Conservation (phyloP, 2,797 vertebrate species). For the Gymnothorax javanicus region DNA sequence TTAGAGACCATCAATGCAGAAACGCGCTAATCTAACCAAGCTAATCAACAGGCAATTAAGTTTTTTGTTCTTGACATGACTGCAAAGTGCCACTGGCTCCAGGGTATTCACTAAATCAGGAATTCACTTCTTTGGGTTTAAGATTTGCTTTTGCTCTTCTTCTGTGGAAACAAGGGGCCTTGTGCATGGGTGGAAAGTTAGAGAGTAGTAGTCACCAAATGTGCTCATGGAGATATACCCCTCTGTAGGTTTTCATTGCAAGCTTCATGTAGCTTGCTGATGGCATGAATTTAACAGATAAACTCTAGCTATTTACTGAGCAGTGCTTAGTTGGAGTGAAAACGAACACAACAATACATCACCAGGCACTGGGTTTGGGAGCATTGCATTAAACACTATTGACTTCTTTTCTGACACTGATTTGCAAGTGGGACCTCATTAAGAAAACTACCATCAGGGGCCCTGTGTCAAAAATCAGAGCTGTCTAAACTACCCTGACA, state of each 20-base stretch:
- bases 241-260: too few relatives aligned
- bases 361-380: too few relatives aligned
- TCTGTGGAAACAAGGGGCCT: neutral
- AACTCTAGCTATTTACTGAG: too few relatives aligned
- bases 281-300: neutral
- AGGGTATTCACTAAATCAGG: neutral
- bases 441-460: slow-evolving; percentile 54
- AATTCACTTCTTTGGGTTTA: neutral
- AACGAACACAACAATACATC: too few relatives aligned
- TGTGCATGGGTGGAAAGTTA: slow-evolving; percentile 39
- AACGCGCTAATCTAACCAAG: neutral
- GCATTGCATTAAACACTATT: slow-evolving; percentile 49
- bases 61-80: neutral
- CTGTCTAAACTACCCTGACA: slow-evolving; percentile 34
- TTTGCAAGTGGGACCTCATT: slow-evolving; percentile 38
- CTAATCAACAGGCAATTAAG: neutral
- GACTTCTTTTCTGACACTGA: slow-evolving; percentile 46
- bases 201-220: too few relatives aligned
- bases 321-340: too few relatives aligned
- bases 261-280: neutral
- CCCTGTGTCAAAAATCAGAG: slow-evolving; percentile 60
- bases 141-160: neutral
- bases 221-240: too few relatives aligned
- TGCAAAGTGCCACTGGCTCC: neutral
- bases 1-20: neutral